Conservation (phyloP, 2,113 vertebrate species). For the Pituophis catenifer region DNA sequence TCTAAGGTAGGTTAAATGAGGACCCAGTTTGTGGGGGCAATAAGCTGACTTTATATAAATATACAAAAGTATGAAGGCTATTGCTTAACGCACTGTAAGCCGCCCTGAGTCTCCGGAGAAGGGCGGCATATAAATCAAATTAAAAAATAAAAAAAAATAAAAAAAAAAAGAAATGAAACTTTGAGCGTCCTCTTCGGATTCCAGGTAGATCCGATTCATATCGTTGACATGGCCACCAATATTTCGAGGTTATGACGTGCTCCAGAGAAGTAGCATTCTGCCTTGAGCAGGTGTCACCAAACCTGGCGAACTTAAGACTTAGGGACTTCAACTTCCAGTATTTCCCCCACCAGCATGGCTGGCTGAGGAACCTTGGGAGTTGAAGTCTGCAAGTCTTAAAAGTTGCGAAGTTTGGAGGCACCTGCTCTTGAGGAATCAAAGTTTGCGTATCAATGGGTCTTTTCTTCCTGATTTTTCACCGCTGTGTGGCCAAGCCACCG, state of each 20-base stretch:
- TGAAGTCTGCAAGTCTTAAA: neutral
- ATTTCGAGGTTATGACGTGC: neutral
- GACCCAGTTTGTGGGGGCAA: too few species aligned
- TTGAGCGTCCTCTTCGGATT: neutral
- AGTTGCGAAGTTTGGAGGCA: neutral
- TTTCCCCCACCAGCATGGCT: neutral
- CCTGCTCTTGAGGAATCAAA: neutral
- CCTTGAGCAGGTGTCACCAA: neutral
- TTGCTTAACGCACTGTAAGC: too few species aligned
- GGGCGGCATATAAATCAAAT: too few species aligned
- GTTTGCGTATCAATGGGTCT: neutral
- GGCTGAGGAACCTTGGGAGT: neutral
- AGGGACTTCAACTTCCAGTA: neutral
- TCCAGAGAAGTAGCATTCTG: neutral
- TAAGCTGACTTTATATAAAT: too few species aligned
- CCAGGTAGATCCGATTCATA: neutral
- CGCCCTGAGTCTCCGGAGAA: too few species aligned
- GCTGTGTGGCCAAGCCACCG: neutral
- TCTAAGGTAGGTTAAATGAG: too few species aligned
- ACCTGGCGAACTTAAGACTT: neutral
- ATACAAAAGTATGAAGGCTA: too few species aligned
- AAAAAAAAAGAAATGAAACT: neutral
- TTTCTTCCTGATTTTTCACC: neutral
- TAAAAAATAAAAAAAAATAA: too few species aligned
- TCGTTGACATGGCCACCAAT: neutral